phyloP scores from a whole-genome alignment of 1,140 invertebrate genomes.

The Rhysida immarginata region DNA sequence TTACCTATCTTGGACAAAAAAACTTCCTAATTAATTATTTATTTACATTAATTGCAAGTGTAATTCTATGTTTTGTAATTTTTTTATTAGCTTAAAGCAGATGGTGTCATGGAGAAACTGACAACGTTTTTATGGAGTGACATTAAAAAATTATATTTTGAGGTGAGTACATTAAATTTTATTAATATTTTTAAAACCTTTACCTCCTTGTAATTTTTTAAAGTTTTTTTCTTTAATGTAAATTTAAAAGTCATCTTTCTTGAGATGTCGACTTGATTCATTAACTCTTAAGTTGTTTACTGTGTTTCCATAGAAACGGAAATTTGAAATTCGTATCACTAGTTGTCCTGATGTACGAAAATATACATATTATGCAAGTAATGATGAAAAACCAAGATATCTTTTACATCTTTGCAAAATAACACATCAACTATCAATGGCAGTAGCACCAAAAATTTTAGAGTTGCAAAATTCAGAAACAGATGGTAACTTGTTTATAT shows the following conservation, averaged over 20 bases:
- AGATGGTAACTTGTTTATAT: constrained; percentile 49
- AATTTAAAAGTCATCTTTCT: no score
- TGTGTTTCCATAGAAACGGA: constrained; percentile 52
- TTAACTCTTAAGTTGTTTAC: neutral
- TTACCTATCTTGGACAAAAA: no score
- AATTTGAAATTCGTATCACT: constrained; percentile 82
- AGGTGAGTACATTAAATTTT: constrained; percentile 43
- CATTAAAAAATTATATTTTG: constrained; percentile 83
- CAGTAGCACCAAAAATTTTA: constrained; percentile 62
- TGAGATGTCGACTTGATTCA: no score
- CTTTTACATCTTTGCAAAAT: constrained; percentile 71
- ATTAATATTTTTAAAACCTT: constrained; percentile 1
- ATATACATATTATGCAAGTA: constrained; percentile 72
- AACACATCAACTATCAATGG: constrained; percentile 89
- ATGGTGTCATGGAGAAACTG: constrained; percentile 24
- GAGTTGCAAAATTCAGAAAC: constrained; percentile 60
- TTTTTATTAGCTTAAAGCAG: constrained; percentile 20
- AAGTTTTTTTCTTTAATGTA: no score
- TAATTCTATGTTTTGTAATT: constrained; percentile 7
- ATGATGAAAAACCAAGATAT: constrained; percentile 82
- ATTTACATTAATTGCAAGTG: neutral
- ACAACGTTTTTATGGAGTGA: constrained; percentile 76
- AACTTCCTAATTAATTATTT: neutral
- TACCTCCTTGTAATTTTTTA: no score
- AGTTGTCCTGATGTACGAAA: constrained; percentile 47